These are phyloP conservation scores for Orthosia cruda DNA, from an alignment of 2,888 invertebrate species.

Conservation along the genomic window DNA sequence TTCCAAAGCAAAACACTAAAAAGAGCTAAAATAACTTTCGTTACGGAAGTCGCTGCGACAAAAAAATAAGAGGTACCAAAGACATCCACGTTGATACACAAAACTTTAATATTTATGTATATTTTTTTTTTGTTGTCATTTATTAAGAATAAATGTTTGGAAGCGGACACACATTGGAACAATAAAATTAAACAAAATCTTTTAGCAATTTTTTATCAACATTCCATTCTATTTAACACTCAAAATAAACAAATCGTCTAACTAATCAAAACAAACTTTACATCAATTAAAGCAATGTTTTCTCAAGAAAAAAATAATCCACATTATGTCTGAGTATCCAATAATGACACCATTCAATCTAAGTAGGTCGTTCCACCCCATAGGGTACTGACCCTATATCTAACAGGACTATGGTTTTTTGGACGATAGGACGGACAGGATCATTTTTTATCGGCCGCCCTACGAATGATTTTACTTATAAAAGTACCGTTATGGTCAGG, in stretches of 20 bases:
- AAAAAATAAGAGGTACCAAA: no score
- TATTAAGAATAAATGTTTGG: no score
- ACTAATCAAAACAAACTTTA: constrained; percentile 2
- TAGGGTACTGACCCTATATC: constrained; percentile 85
- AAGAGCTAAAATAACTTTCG: no score
- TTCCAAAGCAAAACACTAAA: no score
- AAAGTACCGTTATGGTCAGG: constrained; percentile 86
- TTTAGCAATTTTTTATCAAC: not conserved
- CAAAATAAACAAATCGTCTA: constrained; percentile 3
- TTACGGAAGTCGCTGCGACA: no score
- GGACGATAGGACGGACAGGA: constrained; percentile 76
- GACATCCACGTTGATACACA: no score
- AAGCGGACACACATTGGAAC: no score
- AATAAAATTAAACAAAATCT: constrained; percentile 6
- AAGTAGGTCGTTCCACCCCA: constrained; percentile 91
- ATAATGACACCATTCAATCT: constrained; percentile 88
- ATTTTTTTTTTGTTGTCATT: no score
- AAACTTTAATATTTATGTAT: no score
- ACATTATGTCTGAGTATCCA: constrained; percentile 57
- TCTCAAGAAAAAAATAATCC: constrained; percentile 17
- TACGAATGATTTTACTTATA: constrained; percentile 87
- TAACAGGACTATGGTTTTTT: constrained; percentile 90
- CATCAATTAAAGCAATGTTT: constrained; percentile 1
- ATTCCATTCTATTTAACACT: not conserved
- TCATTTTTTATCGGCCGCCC: constrained; percentile 89